Conservation (phyloP, 2,113 vertebrate species). For the Candoia aspera region DNA sequence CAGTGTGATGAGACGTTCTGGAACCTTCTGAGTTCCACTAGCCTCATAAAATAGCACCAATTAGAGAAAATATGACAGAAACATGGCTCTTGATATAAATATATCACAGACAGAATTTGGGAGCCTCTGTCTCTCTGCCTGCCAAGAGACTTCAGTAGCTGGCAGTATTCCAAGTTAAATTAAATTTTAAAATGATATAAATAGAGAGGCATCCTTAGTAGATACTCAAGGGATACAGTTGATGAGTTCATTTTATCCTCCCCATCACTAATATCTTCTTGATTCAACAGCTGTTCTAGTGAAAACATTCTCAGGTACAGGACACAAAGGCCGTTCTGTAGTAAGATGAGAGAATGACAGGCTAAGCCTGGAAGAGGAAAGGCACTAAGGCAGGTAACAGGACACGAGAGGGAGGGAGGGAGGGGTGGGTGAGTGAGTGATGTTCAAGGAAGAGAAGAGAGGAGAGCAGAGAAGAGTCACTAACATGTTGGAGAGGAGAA, state of each 20-base stretch:
- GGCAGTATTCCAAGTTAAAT: neutral
- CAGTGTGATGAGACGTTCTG: neutral
- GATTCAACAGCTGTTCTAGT: neutral
- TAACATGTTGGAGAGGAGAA: slow-evolving; percentile 96
- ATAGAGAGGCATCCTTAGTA: neutral
- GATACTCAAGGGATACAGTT: neutral
- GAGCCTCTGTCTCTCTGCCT: neutral
- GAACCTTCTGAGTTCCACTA: neutral
- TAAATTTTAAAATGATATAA: neutral
- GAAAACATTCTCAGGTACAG: neutral
- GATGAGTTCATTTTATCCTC: neutral
- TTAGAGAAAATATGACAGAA: neutral
- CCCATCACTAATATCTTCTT: neutral
- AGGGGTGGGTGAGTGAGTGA: slow-evolving; percentile 53
- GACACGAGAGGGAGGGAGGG: slow-evolving; percentile 54
- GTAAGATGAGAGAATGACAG: slow-evolving; percentile 64
- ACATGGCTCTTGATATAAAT: neutral
- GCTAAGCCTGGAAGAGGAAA: slow-evolving; percentile 75
- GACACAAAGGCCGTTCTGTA: slow-evolving; percentile 42
- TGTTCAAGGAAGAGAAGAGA: slow-evolving; percentile 65
- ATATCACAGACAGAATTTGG: neutral
- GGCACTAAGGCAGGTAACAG: slow-evolving; percentile 86
- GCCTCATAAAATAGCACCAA: neutral
- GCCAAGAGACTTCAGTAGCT: too few relatives aligned
- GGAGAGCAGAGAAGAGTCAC: slow-evolving; percentile 88